These are phyloP conservation scores for Notothenia coriiceps DNA, from an alignment of 2,113 vertebrate genomes.

Conservation along the genomic window DNA sequence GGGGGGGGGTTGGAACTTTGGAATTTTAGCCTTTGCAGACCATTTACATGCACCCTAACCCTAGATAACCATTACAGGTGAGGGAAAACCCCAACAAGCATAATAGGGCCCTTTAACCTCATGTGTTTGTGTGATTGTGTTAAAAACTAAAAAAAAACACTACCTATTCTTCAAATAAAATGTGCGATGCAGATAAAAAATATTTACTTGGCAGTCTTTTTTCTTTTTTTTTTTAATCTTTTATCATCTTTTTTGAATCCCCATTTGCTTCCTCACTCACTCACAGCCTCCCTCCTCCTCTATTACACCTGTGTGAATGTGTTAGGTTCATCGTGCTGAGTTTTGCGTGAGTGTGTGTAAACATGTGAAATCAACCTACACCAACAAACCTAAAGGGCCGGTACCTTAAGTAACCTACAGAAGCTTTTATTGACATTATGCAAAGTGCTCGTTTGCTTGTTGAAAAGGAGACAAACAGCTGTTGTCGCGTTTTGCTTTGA, in stretches of 20 bases:
- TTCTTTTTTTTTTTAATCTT: too few species aligned
- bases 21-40: too few species aligned
- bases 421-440: conserved; percentile 17
- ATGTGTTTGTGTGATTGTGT: conserved; percentile 24
- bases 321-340: conserved; percentile 3
- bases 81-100: too few species aligned
- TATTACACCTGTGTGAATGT: conserved; percentile 18
- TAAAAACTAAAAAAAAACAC: conserved; percentile 5
- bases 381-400: conserved; percentile 26
- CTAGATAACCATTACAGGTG: too few species aligned
- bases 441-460: conserved; percentile 43
- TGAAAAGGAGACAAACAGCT: conserved; percentile 23
- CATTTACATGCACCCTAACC: too few species aligned
- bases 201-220: conserved; percentile 21
- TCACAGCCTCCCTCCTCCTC: conserved; percentile 20
- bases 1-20: too few species aligned
- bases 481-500: conserved; percentile 49
- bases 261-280: conserved; percentile 50
- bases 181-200: conserved; percentile 25
- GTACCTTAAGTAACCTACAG: background rate
- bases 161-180: background rate
- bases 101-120: too few species aligned
- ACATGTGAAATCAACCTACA: conserved; percentile 19
- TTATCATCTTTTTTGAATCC: background rate
- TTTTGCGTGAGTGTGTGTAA: conserved; percentile 5